These are phyloP conservation scores for Sphaerophoria rueppellii DNA, from an alignment of 2,888 invertebrate genomes.

Conservation along the genomic window DNA sequence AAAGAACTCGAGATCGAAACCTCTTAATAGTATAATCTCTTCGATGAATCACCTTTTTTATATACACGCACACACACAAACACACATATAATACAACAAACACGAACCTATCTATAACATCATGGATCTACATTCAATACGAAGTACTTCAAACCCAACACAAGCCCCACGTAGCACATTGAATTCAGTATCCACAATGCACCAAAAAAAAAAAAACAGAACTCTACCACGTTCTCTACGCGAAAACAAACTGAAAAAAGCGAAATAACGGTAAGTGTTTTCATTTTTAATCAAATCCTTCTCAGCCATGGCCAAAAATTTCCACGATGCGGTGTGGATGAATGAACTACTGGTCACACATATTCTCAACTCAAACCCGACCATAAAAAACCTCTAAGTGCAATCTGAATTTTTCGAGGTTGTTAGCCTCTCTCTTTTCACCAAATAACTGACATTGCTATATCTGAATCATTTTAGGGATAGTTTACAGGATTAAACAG, in stretches of 20 bases:
- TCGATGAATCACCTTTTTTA: constrained; percentile 19
- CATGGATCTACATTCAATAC: too few relatives aligned
- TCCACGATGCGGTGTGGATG: constrained; percentile 39
- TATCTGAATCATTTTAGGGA: constrained; percentile 14
- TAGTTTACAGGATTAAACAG: constrained; percentile 21
- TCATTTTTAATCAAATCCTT: constrained; percentile 57
- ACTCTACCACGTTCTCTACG: constrained; percentile 22
- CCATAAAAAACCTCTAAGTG: neutral
- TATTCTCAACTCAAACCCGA: neutral
- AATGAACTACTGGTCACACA: constrained; percentile 29
- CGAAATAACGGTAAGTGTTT: constrained; percentile 33
- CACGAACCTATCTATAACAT: too few relatives aligned
- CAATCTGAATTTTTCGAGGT: constrained; percentile 40
- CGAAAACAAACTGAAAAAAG: neutral
- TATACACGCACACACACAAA: neutral
- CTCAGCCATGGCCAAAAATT: constrained; percentile 39
- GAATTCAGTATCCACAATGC: constrained; percentile 25
- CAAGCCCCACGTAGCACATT: constrained; percentile 1
- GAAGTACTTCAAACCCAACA: neutral
- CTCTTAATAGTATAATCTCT: constrained; percentile 26
- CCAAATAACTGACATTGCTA: constrained; percentile 7
- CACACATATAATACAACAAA: constrained; percentile 5
- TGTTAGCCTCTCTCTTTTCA: constrained; percentile 7
- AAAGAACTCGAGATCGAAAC: constrained; percentile 14
- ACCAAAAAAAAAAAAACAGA: constrained; percentile 14